phyloP scores from a whole-genome alignment of 2,888 invertebrate genomes.

The Oscheius sp. region DNA sequence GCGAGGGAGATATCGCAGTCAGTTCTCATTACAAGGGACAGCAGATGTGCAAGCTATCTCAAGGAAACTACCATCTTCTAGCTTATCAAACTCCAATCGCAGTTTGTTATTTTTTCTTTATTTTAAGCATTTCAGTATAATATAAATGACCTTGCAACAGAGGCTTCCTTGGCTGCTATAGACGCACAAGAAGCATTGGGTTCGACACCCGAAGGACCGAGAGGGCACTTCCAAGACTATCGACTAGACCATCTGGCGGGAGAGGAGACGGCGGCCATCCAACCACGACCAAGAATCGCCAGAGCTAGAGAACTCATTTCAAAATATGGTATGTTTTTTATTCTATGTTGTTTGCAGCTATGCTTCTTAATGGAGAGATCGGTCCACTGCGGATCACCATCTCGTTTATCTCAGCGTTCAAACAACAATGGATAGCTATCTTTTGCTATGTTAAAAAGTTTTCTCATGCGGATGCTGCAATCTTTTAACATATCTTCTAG shows the following conservation, averaged over 20 bases:
- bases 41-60: constrained; percentile 35
- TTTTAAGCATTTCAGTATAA: constrained; percentile 36
- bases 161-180: constrained; percentile 37
- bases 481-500: too few species aligned
- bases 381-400: too few species aligned
- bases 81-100: constrained; percentile 43
- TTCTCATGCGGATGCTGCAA: too few species aligned
- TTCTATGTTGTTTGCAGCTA: too few species aligned
- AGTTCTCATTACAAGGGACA: constrained; percentile 32
- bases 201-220: constrained; percentile 28
- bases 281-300: constrained; percentile 30
- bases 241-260: constrained; percentile 43
- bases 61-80: constrained; percentile 30
- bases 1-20: constrained; percentile 35
- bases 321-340: neutral
- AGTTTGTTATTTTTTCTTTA: neutral
- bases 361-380: too few species aligned
- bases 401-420: too few species aligned
- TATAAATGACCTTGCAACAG: constrained; percentile 33
- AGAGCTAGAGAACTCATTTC: neutral
- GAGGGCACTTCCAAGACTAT: constrained; percentile 44
- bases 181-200: constrained; percentile 45
- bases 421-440: too few species aligned
- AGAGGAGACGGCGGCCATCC: constrained; percentile 37
- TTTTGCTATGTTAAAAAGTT: too few species aligned